Conservation (phyloP, 2,113 vertebrate species). For the Anolis carolinensis region DNA sequence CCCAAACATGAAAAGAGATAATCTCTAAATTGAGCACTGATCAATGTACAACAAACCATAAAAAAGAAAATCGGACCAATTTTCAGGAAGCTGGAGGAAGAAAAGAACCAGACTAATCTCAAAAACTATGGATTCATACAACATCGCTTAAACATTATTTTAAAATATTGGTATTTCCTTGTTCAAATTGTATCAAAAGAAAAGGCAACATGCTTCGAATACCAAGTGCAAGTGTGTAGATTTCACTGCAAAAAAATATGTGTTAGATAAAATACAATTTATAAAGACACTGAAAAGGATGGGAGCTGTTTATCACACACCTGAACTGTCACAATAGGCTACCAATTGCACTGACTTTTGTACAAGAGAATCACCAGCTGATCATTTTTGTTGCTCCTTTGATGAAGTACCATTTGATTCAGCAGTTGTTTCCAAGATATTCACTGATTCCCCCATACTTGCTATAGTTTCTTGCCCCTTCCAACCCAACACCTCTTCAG, state of each 20-base stretch:
- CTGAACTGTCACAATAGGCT: background rate
- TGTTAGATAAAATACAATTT: background rate
- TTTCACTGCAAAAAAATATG: background rate
- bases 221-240: background rate
- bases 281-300: background rate
- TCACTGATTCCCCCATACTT: background rate
- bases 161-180: background rate
- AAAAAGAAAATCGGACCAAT: background rate
- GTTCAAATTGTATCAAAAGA: background rate
- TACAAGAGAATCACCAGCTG: too few relatives aligned
- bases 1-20: background rate
- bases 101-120: background rate
- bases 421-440: background rate
- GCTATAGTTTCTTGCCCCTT: background rate
- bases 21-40: background rate
- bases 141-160: background rate
- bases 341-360: too few relatives aligned
- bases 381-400: background rate
- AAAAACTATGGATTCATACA: background rate
- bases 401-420: background rate
- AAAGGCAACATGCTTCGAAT: background rate
- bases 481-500: background rate
- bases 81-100: background rate
- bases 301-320: background rate
- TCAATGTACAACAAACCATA: background rate